These are phyloP conservation scores for Poecilia latipinna DNA, from an alignment of 2,113 vertebrate genomes.

Conservation along the genomic window DNA sequence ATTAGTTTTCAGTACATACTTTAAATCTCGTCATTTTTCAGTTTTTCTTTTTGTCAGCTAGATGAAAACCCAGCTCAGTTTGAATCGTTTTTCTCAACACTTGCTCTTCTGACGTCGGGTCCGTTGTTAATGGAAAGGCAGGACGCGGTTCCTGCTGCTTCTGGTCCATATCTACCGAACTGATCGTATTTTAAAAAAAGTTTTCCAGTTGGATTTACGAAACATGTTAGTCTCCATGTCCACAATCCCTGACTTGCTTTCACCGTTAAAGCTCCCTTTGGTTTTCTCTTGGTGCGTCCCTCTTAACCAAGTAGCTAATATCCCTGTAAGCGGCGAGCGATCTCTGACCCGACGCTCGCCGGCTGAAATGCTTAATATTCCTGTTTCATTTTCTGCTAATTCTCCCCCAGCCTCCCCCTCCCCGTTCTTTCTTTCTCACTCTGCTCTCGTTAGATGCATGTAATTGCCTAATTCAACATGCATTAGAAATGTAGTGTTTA, in stretches of 20 bases:
- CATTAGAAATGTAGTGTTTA: slow-evolving; percentile 79
- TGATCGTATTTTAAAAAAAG: background rate
- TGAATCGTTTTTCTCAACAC: background rate
- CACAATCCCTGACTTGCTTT: slow-evolving; percentile 16
- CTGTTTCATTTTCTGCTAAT: slow-evolving; percentile 68
- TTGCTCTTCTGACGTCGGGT: background rate
- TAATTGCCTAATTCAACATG: slow-evolving; percentile 80
- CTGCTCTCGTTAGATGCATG: slow-evolving; percentile 72
- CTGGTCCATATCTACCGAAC: slow-evolving; percentile 7
- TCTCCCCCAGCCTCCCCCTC: slow-evolving; percentile 13
- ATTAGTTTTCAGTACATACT: background rate
- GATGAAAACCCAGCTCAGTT: background rate
- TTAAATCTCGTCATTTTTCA: background rate
- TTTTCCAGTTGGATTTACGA: slow-evolving; percentile 16
- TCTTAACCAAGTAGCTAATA: slow-evolving; percentile 81
- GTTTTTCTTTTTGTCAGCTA: background rate
- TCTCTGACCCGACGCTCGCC: slow-evolving; percentile 73
- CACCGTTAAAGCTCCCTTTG: slow-evolving; percentile 22
- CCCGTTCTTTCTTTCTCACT: slow-evolving; percentile 34
- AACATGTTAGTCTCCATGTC: background rate
- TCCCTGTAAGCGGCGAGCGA: slow-evolving; percentile 75
- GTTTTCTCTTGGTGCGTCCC: slow-evolving; percentile 31
- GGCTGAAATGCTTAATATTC: slow-evolving; percentile 78
- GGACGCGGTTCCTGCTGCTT: background rate
- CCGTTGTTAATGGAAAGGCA: background rate